Base-by-base conservation (phyloP, 2,888 invertebrate species). In the Steinernema carpocapsae region DNA sequence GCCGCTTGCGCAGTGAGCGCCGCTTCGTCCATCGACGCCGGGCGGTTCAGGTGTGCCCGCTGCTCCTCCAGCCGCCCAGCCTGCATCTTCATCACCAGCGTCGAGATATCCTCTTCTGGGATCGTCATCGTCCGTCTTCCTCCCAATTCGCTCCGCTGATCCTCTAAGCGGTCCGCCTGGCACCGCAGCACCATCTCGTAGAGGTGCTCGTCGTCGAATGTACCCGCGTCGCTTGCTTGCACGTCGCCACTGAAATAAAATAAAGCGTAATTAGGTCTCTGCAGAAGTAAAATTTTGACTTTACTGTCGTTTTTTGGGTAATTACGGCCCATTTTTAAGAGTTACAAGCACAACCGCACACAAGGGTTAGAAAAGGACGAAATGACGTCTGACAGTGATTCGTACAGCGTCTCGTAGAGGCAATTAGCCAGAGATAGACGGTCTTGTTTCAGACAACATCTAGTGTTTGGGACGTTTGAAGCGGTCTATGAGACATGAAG, bases 121-220 rank as follows among this genome's bases (percentile, higher is more conserved):
- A 48, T 73, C 14, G 43, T 74, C 32, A 29, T 26, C 29, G 42
- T 43, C 17, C 70, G 64, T 14, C 80, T 72, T 10, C 81, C 84
- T 4, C 84, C 84, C 12, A 85, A 74, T 37, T 83, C 83, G 51
- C 79, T 79, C 24, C 85, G 76, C 72, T 85, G 85, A 37, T 85
- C 85, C 73, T 85, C 83, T 29, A 85, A 78, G 42, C 85, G 76
- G 74, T 84, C 78, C 19, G 81, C 74, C 64, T 85, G 85, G n/a
- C 78, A 78, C 46, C 79, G 77, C 78, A 85, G 77, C 26, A 85
- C 78, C 78, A 82, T 46, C 14, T 79, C 75, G 71, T 79, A 79
- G 26, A 79, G 74, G 17, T 80, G 74, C 45, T 78, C 79, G 72
- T 77, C 77, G 56, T 81, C 52, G 17, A 56, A 64, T 72, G 26